These are phyloP conservation scores for Netelia melanura DNA, from an alignment of 2,888 invertebrate genomes.

Conservation along the genomic window DNA sequence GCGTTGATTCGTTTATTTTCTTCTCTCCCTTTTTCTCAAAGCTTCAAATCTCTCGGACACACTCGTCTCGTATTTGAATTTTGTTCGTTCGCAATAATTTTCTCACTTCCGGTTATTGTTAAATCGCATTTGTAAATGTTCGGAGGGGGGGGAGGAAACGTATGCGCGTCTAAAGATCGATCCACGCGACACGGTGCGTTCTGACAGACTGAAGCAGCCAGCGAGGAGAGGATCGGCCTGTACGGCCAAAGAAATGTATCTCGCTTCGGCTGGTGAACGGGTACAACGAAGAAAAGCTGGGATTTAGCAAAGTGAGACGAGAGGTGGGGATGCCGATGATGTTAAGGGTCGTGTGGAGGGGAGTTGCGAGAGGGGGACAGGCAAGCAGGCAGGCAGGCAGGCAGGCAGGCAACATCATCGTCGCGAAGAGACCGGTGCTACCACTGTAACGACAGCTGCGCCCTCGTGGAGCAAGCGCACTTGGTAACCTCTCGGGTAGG, in stretches of 20 bases:
- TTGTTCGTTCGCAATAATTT: background rate
- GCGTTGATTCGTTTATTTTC: background rate
- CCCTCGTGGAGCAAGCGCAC: constrained; percentile 35
- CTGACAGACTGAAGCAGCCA: constrained; percentile 63
- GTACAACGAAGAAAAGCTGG: constrained; percentile 30
- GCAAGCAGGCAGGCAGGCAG: too few relatives aligned
- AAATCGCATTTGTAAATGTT: background rate
- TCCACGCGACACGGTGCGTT: constrained; percentile 51
- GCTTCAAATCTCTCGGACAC: too few relatives aligned
- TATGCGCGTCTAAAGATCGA: constrained; percentile 20
- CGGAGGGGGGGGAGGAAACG: background rate
- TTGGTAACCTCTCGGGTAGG: constrained; percentile 54
- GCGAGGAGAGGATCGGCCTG: constrained; percentile 17
- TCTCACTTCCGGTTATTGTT: background rate
- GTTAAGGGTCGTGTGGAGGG: constrained; percentile 43
- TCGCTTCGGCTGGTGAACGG: constrained; percentile 10
- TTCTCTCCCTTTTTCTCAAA: background rate
- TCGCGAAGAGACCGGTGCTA: constrained; percentile 33
- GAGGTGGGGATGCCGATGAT: constrained; percentile 27
- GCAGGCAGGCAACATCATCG: background rate
- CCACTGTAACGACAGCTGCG: constrained; percentile 62
- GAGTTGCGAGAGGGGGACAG: constrained; percentile 15
- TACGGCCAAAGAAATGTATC: constrained; percentile 23
- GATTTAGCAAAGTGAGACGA: constrained; percentile 33
- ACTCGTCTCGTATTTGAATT: too few relatives aligned